Evolutionary conservation across 1,140 invertebrate genomes (phyloP).

Genomic region (Hyles vespertilio): DNA sequence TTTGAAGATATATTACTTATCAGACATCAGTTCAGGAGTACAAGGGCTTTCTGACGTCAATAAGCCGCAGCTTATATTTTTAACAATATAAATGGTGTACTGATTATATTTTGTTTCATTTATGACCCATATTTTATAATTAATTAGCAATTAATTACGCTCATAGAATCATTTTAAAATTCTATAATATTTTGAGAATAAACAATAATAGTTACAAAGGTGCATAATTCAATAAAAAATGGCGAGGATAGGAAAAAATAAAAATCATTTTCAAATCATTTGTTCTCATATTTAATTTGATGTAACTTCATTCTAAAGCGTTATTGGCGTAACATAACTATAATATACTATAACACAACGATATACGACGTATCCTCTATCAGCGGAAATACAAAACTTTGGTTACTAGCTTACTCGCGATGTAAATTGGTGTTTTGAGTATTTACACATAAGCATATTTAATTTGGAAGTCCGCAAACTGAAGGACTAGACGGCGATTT

Average conservation of each 20-base stretch:
- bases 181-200: no score
- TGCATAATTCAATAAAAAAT: no score
- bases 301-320: constrained; percentile 63
- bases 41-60: no score
- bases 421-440: constrained; percentile 27
- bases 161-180: no score
- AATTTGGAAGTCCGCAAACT: not conserved
- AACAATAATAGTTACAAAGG: no score
- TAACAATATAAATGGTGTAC: no score
- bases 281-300: constrained; percentile 50
- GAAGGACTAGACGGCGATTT: not conserved
- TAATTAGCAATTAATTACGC: no score
- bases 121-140: no score
- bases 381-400: constrained; percentile 69
- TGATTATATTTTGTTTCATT: no score
- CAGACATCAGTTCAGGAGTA: no score
- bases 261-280: constrained; percentile 44
- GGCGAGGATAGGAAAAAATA: constrained; percentile 17
- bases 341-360: constrained; percentile 49
- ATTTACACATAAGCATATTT: constrained; percentile 12
- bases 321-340: constrained; percentile 49
- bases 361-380: constrained; percentile 43
- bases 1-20: no score
- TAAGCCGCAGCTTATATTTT: no score
- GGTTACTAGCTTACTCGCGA: constrained; percentile 63